A percentile compares a stretch with the other conserved stretches of the same genome.
Conservation (phyloP, 2,113 vertebrate species). For the Eulemur macaco region DNA sequence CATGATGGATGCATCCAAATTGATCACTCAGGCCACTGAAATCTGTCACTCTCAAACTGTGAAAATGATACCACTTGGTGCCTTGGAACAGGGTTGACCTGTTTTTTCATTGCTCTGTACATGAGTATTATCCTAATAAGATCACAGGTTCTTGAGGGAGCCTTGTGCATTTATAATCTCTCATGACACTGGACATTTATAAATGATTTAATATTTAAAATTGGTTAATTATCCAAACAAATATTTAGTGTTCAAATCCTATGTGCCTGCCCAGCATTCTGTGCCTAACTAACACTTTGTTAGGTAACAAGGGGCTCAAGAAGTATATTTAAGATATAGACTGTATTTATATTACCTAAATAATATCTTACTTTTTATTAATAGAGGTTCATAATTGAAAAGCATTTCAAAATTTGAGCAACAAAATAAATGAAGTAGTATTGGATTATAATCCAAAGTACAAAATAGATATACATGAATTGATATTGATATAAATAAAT, state of each 20-base stretch:
- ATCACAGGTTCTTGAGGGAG: background rate
- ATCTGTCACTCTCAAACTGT: background rate
- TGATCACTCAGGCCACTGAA: background rate
- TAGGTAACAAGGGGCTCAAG: background rate
- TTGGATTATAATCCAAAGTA: background rate
- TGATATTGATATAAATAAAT: background rate
- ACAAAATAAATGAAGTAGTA: background rate
- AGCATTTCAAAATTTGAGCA: background rate
- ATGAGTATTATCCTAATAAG: background rate
- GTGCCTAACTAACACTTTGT: background rate
- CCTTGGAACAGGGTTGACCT: background rate
- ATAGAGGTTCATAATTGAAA: background rate
- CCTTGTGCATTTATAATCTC: background rate
- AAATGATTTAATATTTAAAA: constrained; percentile 6
- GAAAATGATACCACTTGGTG: background rate
- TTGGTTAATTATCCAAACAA: background rate
- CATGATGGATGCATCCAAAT: background rate
- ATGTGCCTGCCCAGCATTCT: background rate
- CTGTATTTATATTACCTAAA: background rate
- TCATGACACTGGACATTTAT: background rate
- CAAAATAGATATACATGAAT: background rate
- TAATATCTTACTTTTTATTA: background rate
- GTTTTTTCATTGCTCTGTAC: background rate
- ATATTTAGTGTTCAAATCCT: background rate
- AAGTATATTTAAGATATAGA: background rate